Base-by-base conservation (phyloP, 2,888 invertebrate species). In the Phortica magna region DNA sequence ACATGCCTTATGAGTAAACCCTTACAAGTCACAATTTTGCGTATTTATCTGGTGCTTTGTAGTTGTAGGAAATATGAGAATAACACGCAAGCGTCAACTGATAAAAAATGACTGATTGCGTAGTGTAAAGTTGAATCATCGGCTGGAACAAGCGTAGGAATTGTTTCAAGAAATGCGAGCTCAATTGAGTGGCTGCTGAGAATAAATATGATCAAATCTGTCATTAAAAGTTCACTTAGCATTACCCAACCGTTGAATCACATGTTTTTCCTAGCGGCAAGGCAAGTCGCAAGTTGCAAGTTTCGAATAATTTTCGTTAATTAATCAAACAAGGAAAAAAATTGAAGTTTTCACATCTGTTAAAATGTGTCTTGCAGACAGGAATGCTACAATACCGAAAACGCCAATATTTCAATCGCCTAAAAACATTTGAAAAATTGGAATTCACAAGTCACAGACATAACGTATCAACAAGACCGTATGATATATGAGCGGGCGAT, bases 341-440 rank as follows among this genome's bases (percentile, higher is more conserved):
- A 9, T 12, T 6, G 48, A 48, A 48, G 48, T 14, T 5, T 48
- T 48, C 7, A 65, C 65, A 65, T n/a, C 65, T 41, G 65, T 41
- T 39, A n/a, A 65, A 65, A 65, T 39, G 65, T 65, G 65, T 41
- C 39, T 39, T 14, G 14, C 65, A 65, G 41, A n/a, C 14, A 14
- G 12, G 41, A 65, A 41, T 65, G 65, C 14, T n/a, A 41, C 41
- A 41, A 41, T 48, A 48, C 9, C 9, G 14, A 48, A 9, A 7
- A 9, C 48, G 48, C 48, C 48, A 48, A 65, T 41, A 65, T 65
- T 65, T 17, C 0, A 39, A 41, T 41, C 5, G 39, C 41, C 7
- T 39, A 41, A 31, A 65, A 59, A 59, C 17, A 59, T 59, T 59
- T 19, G n/a, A 57, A 57, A 7, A 57, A n/a, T 57, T 57, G 31